Percentiles rank a stretch among this genome's conserved stretches.
Conservation (phyloP, 2,113 vertebrate genomes). For the Connochaetes taurinus region DNA sequence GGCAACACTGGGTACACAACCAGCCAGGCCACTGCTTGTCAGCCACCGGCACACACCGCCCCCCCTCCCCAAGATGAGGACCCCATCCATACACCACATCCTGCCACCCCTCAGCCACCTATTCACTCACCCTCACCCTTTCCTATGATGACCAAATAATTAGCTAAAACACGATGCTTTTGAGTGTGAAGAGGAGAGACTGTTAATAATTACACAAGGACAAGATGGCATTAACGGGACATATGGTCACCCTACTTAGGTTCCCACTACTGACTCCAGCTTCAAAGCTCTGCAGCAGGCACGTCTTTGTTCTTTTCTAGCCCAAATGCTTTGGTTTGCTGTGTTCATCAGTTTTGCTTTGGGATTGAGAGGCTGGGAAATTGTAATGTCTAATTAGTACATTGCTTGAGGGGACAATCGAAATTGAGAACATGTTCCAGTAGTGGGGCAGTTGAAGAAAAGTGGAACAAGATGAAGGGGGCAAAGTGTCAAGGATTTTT, state of each 20-base stretch:
- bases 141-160: neutral
- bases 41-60: too few species aligned
- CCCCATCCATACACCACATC: accelerated
- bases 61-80: neutral
- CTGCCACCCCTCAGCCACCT: neutral
- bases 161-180: neutral
- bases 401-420: constrained; percentile 56
- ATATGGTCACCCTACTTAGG: neutral
- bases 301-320: neutral
- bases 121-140: neutral
- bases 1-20: neutral
- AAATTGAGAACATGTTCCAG: constrained; percentile 24
- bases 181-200: neutral
- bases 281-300: neutral
- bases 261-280: neutral
- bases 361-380: constrained; percentile 33
- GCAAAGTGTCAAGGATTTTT: neutral
- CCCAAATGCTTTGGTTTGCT: neutral
- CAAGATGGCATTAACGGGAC: neutral
- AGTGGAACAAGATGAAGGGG: constrained; percentile 20
- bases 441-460: neutral
- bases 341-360: constrained; percentile 13
- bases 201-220: neutral
- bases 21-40: neutral
- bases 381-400: constrained; percentile 64